Base-by-base conservation (phyloP, 2,113 vertebrate genomes). In the Polypterus senegalus region DNA sequence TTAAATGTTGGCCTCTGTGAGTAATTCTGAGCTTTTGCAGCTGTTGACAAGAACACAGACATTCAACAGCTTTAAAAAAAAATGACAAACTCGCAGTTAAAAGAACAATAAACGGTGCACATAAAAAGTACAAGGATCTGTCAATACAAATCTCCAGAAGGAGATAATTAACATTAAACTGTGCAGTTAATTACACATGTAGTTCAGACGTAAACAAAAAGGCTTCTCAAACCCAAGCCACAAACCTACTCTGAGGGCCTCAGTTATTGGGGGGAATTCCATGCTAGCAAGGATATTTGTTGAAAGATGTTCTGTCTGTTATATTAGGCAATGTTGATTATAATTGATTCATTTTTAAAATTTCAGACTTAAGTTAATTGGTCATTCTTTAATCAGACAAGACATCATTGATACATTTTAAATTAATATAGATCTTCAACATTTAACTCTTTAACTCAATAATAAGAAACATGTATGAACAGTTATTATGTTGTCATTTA, bases 131-230 rank as follows among this genome's bases (percentile, higher is more conserved):
- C 58, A 51, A 61, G 46, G 58, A 63, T 61, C 61, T 57, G 46
- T 57, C 54, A 61, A 63, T 54, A 48, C 9, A 48, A 49, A 48
- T 46, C 3, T 59, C 4, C 11, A 55, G 9, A 11, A 54, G 46
- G 57, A 55, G 60, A 47, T 70, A 65, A 67, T 64, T 65, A 56
- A 62, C 60, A 52, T 54, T 60, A 11, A 63, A 64, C 57, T 56
- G 46, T 47, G 47, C 46, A 27, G 56, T 54, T 56, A 64, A 67
- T 67, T 53, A 59, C 57, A 55, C 60, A 57, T 59, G 60, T 47
- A 3, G 48, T n/a, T 56, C 46, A 58, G 62, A 67, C 48, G 63
- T 66, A 54, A 60, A 60, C 47, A 60, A 60, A 60, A n/a, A 9
- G 8, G 46, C 9, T 49, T 48, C 9, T 46, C 59, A 59, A 59